A percentile compares a stretch with the other conserved stretches of the same genome.
Conservation (phyloP, 1,140 invertebrate species). For the Oreohelix idahoensis region DNA sequence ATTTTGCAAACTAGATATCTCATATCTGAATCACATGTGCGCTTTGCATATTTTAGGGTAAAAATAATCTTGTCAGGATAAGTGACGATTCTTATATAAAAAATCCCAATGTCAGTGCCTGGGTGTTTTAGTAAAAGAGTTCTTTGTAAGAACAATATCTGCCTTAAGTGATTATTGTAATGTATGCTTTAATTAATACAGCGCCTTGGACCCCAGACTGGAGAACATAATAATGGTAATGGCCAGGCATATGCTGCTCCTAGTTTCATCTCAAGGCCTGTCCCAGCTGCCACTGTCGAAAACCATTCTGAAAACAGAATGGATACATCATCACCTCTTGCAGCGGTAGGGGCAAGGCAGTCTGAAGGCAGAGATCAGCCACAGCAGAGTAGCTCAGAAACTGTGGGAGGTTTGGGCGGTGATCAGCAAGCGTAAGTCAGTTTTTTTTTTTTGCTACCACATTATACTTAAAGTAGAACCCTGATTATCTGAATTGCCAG, state of each 20-base stretch:
- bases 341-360: not conserved
- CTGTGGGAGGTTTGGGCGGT: not conserved
- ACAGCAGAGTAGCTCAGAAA: not conserved
- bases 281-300: not conserved
- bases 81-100: too few species aligned
- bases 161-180: too few species aligned
- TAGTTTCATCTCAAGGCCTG: not conserved
- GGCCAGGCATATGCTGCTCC: not conserved
- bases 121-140: too few species aligned
- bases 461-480: too few species aligned
- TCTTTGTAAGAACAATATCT: too few species aligned
- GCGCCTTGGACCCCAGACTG: not conserved
- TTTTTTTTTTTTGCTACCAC: not conserved
- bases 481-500: too few species aligned
- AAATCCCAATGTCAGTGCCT: too few species aligned
- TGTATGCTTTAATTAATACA: not conserved
- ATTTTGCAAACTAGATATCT: too few species aligned
- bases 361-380: not conserved
- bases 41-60: too few species aligned
- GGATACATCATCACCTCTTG: slow-evolving; percentile 14
- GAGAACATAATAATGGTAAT: not conserved
- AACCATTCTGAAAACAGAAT: not conserved
- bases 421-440: not conserved
- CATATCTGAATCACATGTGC: too few species aligned
- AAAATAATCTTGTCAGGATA: too few species aligned